Evolutionary conservation across 2,797 vertebrate genomes (phyloP), one percentile per base, ranked within the genome.

Genomic region (Myotis vivesi): DNA sequence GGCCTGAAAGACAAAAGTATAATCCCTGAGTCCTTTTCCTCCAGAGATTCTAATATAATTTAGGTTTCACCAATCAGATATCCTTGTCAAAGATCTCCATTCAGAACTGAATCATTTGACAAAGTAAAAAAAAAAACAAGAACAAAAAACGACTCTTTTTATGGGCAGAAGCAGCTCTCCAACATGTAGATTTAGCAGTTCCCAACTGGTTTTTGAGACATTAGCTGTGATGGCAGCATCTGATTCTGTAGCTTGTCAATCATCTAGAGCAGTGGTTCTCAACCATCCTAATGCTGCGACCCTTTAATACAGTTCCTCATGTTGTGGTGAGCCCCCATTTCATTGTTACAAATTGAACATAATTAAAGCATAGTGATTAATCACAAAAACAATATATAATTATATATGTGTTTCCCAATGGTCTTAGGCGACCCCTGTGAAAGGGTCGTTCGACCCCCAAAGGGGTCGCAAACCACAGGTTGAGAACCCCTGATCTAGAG

Each of bases 181-280:
- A 87, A 28, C 20, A 69, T 57, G 10, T 23, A 89, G 20, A 85
- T 75, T 81, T 68, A 77, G 13, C 11, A 81, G 7, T 22, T 80
- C 20, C 22, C 3, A 0, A 75, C 4, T 41, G 13, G 22, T 22
- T 57, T 90, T 46, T 30, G 46, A 49, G 23, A n/a, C 3, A 25
- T 15, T 2, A 4, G 17, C 49, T 12, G 9, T 7, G 3, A 44
- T 0, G 7, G 38, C 0, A 49, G 19, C 20, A 55, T 90, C 46
- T 83, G 10, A 55, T 51, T 79, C 23, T 55, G 6, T 12, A 41
- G 6, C 7, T 79, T 38, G 4, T 12, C 36, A 5, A 5, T 30
- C 16, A 17, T 2, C 1, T 1, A 23, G 36, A 79, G 13, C 44
- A 44, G 44, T 44, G 44, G 44, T 44, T 44, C 44, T 44, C 44